Conservation (phyloP, 2,113 vertebrate species). For the Microtus oregoni region DNA sequence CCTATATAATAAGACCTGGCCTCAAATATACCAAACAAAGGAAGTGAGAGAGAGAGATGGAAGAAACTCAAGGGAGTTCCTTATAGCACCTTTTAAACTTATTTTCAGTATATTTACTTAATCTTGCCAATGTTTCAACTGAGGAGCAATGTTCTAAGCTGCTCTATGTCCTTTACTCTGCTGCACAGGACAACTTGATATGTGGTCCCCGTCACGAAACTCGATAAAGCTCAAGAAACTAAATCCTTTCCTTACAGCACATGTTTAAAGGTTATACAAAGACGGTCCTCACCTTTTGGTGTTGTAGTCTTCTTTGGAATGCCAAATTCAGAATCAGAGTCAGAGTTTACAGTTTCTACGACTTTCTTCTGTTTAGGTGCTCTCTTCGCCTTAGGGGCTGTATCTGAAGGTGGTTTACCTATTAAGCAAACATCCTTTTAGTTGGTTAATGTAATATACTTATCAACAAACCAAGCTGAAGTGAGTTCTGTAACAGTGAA, state of each 20-base stretch:
- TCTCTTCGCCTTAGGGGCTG: conserved; percentile 91
- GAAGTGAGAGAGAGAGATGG: background rate
- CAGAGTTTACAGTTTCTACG: conserved; percentile 93
- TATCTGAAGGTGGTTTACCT: conserved; percentile 91
- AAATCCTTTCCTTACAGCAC: background rate
- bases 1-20: background rate
- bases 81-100: background rate
- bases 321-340: conserved; percentile 95
- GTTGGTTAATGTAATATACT: conserved; percentile 60
- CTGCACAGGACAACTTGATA: background rate
- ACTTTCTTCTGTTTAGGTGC: conserved; percentile 94
- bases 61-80: background rate
- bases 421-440: conserved; percentile 79
- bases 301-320: conserved; percentile 91
- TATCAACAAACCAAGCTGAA: conserved; percentile 43
- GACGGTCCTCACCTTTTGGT: conserved; percentile 89
- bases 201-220: background rate
- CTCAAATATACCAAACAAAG: background rate
- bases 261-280: background rate
- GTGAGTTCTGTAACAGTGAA: background rate
- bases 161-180: too few relatives aligned
- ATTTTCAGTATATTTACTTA: background rate
- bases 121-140: background rate
- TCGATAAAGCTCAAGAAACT: background rate
- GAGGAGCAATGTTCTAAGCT: background rate